Conservation (phyloP, 2,113 vertebrate species). For the Sapajus apella region DNA sequence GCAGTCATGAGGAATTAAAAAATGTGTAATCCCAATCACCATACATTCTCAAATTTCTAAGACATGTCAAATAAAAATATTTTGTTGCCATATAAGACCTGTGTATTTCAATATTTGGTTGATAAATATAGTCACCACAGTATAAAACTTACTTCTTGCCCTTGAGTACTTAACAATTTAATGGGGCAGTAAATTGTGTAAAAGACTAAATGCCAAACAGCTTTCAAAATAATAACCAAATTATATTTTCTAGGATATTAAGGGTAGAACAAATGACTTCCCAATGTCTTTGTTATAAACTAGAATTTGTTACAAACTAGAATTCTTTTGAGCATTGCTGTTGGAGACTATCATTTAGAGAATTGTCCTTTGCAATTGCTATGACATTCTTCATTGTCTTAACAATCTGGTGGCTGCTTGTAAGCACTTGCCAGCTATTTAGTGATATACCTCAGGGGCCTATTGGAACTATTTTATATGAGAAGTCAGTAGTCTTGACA, state of each 20-base stretch:
- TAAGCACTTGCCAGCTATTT: not conserved
- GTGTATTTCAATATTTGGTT: not conserved
- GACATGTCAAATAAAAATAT: not conserved
- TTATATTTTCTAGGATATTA: not conserved
- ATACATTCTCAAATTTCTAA: not conserved
- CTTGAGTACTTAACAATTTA: not conserved
- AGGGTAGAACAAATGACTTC: not conserved
- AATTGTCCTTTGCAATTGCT: not conserved
- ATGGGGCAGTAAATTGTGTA: not conserved
- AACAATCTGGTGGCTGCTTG: not conserved
- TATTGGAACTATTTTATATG: slow-evolving; percentile 39
- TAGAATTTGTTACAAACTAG: not conserved
- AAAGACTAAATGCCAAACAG: not conserved
- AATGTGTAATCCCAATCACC: not conserved
- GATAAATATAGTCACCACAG: not conserved
- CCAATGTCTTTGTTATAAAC: not conserved
- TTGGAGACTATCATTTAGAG: not conserved
- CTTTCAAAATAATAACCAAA: not conserved
- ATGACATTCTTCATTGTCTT: not conserved
- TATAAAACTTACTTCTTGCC: not conserved
- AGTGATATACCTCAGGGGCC: not conserved
- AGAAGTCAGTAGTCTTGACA: slow-evolving; percentile 55
- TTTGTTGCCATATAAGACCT: not conserved
- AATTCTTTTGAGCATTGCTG: not conserved
- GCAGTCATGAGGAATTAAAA: not conserved